Evolutionary conservation across 1,140 invertebrate genomes (phyloP), one percentile per base, ranked within the genome.

Genomic region (Lepidurus packardi): DNA sequence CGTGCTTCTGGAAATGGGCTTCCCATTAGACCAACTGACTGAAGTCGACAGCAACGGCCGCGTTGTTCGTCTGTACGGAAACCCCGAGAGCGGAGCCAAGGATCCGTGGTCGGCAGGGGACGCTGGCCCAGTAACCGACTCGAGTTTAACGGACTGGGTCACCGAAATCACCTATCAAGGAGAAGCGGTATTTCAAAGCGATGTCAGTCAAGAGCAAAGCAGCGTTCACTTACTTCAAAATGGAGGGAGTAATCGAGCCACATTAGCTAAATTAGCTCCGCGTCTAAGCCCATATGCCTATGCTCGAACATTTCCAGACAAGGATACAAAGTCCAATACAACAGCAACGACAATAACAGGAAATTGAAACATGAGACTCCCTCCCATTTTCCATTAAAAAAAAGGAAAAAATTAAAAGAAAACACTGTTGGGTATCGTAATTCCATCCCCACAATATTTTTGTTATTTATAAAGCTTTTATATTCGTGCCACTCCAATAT

Each of bases 1-100:
- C 43, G 73, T 74, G n/a, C 73, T 78, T n/a, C 41, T 75, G 7
- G 78, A 78, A 42, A 73, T 78, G 73, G 78, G 78, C 43, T 78
- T 75, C 16, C 78, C 78, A 25, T 45, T 78, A 74, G 78, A 78
- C 16, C 73, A 78, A 25, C 25, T 78, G 7, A 78, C 78, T 45
- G n/a, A 77, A 11, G 47, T 77, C 13, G 78, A 75, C 25, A 75
- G 44, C 43, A 75, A 42, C 73, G 78, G 78, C 21, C 78, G 78
- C 41, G 73, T 78, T 6, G 44, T 16, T 5, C 74, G 47, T 41
- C 24, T 78, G 42, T 34, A 75, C 43, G 65, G 65, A 42, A 74
- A 78, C n/a, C 65, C 25, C 34, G 73, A 65, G n/a, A 43, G 24
- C 9, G 78, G 73, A 13, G 34, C 41, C 24, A 9, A 16, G 13